Evolutionary conservation across 2,888 invertebrate genomes (phyloP), one percentile per base, ranked within the genome.

Genomic region (Didymodactylos carnosus): DNA sequence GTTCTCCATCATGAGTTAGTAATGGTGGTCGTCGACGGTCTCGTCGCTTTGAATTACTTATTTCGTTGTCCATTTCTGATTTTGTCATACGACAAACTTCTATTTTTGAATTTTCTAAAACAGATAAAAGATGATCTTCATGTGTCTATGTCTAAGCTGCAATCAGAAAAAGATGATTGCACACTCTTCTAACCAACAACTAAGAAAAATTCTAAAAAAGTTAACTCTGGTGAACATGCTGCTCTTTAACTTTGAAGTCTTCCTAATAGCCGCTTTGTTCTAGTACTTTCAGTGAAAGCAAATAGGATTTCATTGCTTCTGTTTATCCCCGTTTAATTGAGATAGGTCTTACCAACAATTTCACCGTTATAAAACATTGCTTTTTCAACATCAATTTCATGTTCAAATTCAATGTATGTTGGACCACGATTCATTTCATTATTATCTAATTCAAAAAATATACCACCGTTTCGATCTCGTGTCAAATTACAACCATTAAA

Each of bases 381-480:
- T 25, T 27, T 39, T 39, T 70, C 70, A 23, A 35, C 39, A 40
- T 70, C 70, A 35, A n/a, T 19, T 62, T 62, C 62, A 1, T 29
- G 29, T 35, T 62, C 62, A 10, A 62, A 62, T 62, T 62, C 62
- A 8, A 62, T 35, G n/a, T 35, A 62, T 35, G 62, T 62, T 35
- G 62, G 62, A n/a, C 62, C 62, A n/a, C n/a, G n/a, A 62, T 62
- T 62, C 8, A 10, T 19, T n/a, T n/a, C n/a, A n/a, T n/a, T n/a
- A 8, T 29, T 62, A 62, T 62, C 62, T 8, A 35, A 4, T 62
- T 62, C 62, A 19, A 62, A 35, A 62, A 25, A 70, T 53, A 27
- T 53, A 41, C 27, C 71, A 72, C 75, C 53, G 76, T 77, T 39
- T 76, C 77, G 62, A 62, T 35, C n/a, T n/a, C n/a, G n/a, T n/a